Conservation (phyloP, 2,113 vertebrate genomes). For the Alosa alosa region DNA sequence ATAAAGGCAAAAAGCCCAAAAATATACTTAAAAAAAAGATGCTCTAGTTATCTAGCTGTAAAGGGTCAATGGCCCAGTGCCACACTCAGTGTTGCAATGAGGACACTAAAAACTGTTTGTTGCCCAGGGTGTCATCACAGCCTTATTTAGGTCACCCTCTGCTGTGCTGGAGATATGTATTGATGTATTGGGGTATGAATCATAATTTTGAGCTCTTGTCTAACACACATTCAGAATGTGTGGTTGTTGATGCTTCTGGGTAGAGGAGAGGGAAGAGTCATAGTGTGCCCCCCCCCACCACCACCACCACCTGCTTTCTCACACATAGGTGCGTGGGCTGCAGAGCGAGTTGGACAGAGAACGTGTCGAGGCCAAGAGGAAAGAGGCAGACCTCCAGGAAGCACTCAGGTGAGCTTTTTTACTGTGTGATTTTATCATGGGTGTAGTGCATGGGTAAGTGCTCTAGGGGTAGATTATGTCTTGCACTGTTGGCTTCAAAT, state of each 20-base stretch:
- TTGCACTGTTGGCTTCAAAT: background rate
- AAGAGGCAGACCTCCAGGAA: conserved; percentile 65
- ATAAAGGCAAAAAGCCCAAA: too few relatives aligned
- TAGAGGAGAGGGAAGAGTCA: background rate
- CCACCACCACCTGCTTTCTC: conserved; percentile 5
- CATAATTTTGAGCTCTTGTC: background rate
- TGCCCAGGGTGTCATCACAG: background rate
- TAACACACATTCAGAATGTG: background rate
- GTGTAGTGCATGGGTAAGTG: too few relatives aligned
- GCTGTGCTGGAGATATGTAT: background rate
- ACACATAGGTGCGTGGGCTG: conserved; percentile 59
- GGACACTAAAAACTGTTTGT: background rate
- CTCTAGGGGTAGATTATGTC: background rate
- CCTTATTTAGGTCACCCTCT: background rate
- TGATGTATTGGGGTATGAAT: conserved; percentile 3
- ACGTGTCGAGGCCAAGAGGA: conserved; percentile 61
- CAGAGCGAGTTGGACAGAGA: conserved; percentile 69
- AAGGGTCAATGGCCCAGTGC: background rate
- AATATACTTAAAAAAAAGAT: too few relatives aligned
- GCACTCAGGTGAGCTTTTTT: conserved; percentile 62
- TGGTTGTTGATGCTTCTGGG: background rate
- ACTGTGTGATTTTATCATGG: too few relatives aligned
- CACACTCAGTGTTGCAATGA: background rate
- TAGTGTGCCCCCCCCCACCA: conserved; percentile 7
- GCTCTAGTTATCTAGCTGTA: background rate